Base-by-base conservation (phyloP, 2,888 invertebrate genomes). In the Melitaea athalia region DNA sequence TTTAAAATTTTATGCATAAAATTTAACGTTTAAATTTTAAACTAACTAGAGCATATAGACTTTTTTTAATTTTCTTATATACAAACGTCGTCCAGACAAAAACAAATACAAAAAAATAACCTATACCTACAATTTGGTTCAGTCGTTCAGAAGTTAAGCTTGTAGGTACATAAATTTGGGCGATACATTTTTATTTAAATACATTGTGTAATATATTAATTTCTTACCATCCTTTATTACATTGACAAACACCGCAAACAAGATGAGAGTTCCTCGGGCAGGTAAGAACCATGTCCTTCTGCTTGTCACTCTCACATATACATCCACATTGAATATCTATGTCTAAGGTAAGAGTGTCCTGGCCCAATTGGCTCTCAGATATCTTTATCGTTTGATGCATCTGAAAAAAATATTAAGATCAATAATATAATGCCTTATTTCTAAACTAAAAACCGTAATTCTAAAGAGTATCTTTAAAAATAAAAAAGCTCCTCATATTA, bases 321-420 rank as follows among this genome's bases (percentile, higher is more conserved):
- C 97, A 97, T 45, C 96, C 95, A 78, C 96, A 95, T 73, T 96
- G 94, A 63, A 97, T 89, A 75, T 96, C 95, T 53, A 98, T 93
- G 62, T 96, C 95, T 57, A 98, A 85, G 14, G 93, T 92, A 67
- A 97, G 84, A 17, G 91, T 87, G 77, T 96, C 95, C 60, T 96
- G 96, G 4, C 95, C 94, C 61, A 98, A 91, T 64, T 96, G 96
- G 5, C 95, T 95, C 75, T 98, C 98, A 69, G 95, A 95, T 77
- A 98, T 96, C 14, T 89, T 90, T 60, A 96, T 93, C 0, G 86
- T 93, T 79, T 91, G 85, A 42, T 77, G 82, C 31, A 80, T 81
- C 92, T 92, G 79, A 43, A 81, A 80, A 81, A 80, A 11, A 45
- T 45, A 14, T 45, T 45, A 14, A 45, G 14, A 45, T 45, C 4